Conservation (phyloP, 2,888 invertebrate species). For the Apoda limacodes region DNA sequence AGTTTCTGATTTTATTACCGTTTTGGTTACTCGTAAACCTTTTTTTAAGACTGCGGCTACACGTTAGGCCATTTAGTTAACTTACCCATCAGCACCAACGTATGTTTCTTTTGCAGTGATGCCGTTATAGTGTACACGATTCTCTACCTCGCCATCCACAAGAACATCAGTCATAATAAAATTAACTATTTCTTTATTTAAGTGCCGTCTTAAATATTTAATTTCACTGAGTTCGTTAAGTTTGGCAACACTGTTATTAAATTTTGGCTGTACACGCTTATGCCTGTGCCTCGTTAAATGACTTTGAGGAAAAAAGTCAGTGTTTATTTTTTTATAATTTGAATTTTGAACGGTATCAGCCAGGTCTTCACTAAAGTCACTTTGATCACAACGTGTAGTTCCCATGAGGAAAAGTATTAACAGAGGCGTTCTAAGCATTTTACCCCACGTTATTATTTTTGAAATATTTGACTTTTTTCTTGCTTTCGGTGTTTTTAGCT, state of each 20-base stretch:
- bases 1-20: too few relatives aligned
- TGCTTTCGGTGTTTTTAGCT: constrained; percentile 53
- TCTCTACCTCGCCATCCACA: constrained; percentile 78
- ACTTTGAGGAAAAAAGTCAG: too few relatives aligned
- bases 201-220: constrained; percentile 47
- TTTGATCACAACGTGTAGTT: constrained; percentile 48
- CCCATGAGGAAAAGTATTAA: constrained; percentile 49
- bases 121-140: constrained; percentile 72
- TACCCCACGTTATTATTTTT: constrained; percentile 44
- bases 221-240: constrained; percentile 45
- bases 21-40: too few relatives aligned
- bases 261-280: constrained; percentile 25
- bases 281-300: constrained; percentile 28
- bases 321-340: constrained; percentile 18
- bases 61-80: too few relatives aligned
- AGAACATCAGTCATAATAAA: constrained; percentile 75
- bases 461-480: constrained; percentile 49
- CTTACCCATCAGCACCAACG: constrained; percentile 67
- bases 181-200: constrained; percentile 60
- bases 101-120: constrained; percentile 77
- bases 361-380: constrained; percentile 24
- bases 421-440: constrained; percentile 43
- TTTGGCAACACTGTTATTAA: constrained; percentile 24
- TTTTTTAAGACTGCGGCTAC: too few relatives aligned
- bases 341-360: constrained; percentile 22